Percentiles rank a stretch among this genome's conserved stretches.
Conservation (phyloP, 2,797 vertebrate genomes). For the Tolypeutes matacus region DNA sequence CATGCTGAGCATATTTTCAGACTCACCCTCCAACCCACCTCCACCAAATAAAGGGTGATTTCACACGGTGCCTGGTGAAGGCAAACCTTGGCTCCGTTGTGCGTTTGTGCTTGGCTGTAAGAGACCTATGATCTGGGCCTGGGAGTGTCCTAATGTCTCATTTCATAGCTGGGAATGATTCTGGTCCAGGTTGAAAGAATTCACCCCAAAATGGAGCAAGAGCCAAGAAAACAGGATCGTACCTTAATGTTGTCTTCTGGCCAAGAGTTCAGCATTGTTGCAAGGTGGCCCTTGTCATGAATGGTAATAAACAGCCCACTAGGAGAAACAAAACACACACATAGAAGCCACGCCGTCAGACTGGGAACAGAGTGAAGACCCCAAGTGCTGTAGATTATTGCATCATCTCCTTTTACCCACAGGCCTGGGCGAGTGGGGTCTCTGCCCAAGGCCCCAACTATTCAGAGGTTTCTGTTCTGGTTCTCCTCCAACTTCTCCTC, state of each 20-base stretch:
- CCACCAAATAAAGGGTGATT: neutral
- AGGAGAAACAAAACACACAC: slow-evolving; percentile 72
- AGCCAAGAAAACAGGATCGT: slow-evolving; percentile 62
- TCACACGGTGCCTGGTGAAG: neutral
- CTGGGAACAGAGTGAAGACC: neutral
- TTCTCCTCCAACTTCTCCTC: neutral
- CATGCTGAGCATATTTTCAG: neutral
- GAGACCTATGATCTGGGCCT: neutral
- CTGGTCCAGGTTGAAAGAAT: neutral
- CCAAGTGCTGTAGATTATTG: neutral
- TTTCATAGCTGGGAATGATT: neutral
- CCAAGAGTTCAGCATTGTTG: slow-evolving; percentile 98
- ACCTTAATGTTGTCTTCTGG: slow-evolving; percentile 98
- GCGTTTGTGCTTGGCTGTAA: neutral
- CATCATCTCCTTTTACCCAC: neutral
- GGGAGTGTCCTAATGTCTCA: neutral
- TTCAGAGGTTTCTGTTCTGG: neutral
- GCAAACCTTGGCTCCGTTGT: neutral
- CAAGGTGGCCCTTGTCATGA: slow-evolving; percentile 97
- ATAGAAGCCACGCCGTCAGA: slow-evolving; percentile 74
- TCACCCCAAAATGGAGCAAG: neutral
- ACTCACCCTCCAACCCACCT: neutral
- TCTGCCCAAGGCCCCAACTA: neutral
- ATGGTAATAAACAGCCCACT: slow-evolving; percentile 99
- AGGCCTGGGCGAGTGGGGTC: neutral